Base-by-base conservation (phyloP, 1,140 invertebrate genomes). In the Gonioctena quinquepunctata region DNA sequence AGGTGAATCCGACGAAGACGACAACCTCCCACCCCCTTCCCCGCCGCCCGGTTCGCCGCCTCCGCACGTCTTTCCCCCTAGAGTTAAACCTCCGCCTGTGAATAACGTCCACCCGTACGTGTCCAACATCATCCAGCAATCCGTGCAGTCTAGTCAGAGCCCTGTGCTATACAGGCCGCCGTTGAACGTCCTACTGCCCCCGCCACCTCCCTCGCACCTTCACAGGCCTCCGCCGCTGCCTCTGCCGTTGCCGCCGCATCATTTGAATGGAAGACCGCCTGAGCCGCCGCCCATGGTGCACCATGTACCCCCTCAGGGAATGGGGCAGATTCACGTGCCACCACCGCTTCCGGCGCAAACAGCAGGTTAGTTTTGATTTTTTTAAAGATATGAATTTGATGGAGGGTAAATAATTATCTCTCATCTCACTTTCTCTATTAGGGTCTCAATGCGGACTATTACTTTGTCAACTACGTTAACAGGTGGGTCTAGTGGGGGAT, bases 21-120 rank as follows among this genome's bases (percentile, higher is more conserved):
- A 88, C 26, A 84, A 85, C 70, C 80, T 86, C 49, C 86, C 86
- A 18, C 87, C 87, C 18, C 87, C 87, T 0, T 85, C 87, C 0
- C 87, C 87, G 3, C 87, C 87, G 0, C 86, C 87, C 0, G 87
- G 87, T 22, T 88, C 87, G 16, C 87, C 87, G 2, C 87, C 87
- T 2, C 85, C 86, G 0, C 86, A 88, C 73, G 72, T 87, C 2
- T 88, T 87, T 82, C 87, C 87, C 11, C 74, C 81, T 13, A 66
- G 81, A 21, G 68, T 81, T 4, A 83, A 82, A 73, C 27, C 65
- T 7, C 76, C 71, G 33, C 59, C 73, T n/a, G 71, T 81, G 8
- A 80, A 79, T 68, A 82, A 80, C 48, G 74, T 80, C 27, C 73
- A 72, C 42, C 75, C 72, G 16, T 65, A 71, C n/a, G 48, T 66